phyloP scores from a whole-genome alignment of 2,113 vertebrate genomes.

The Chionis minor region DNA sequence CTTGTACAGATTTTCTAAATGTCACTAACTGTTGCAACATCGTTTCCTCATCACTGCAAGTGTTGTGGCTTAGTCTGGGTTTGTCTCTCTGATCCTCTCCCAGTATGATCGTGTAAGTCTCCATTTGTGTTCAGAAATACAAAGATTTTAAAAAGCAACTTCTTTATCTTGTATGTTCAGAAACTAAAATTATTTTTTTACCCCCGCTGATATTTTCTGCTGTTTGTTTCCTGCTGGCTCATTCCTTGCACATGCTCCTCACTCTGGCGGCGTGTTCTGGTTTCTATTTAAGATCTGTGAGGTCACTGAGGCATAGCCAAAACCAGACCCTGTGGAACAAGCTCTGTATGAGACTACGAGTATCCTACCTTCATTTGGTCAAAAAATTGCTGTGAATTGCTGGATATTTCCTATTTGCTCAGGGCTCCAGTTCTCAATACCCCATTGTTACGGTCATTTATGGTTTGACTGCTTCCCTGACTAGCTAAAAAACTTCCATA shows the following conservation, averaged over 20 bases:
- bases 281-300: not conserved
- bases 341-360: not conserved
- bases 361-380: not conserved
- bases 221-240: not conserved
- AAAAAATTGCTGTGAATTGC: not conserved
- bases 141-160: not conserved
- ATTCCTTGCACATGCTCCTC: not conserved
- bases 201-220: not conserved
- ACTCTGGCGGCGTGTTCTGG: not conserved
- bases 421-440: not conserved
- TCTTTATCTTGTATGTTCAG: not conserved
- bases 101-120: not conserved
- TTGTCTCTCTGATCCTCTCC: not conserved
- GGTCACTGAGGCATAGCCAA: not conserved
- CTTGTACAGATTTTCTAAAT: not conserved
- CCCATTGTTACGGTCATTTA: not conserved
- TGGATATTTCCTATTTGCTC: not conserved
- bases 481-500: not conserved
- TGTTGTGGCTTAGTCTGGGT: not conserved
- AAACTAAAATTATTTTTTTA: not conserved
- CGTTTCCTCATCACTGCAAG: not conserved
- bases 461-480: not conserved
- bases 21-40: not conserved
- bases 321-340: not conserved
- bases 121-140: not conserved